These are phyloP conservation scores for Propithecus deckenii DNA, from an alignment of 2,797 vertebrate species.

Conservation along the genomic window DNA sequence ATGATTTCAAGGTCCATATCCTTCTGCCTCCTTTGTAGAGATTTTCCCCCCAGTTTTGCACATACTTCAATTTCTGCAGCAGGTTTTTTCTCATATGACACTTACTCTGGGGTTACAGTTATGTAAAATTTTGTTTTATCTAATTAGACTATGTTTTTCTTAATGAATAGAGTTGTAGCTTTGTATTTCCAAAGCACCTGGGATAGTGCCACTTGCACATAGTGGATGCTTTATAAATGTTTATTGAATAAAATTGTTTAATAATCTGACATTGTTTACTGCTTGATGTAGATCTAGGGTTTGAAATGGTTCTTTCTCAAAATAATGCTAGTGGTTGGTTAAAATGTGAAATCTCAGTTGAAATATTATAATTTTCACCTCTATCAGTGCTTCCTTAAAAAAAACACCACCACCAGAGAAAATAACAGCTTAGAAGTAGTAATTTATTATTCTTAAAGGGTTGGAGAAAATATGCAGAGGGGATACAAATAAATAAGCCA, in stretches of 20 bases:
- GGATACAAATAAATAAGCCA: neutral
- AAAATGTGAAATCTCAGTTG: constrained; percentile 34
- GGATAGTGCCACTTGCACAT: neutral
- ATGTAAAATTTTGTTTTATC: constrained; percentile 45
- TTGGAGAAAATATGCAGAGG: constrained; percentile 21
- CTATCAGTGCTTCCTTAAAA: neutral
- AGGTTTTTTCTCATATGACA: constrained; percentile 26
- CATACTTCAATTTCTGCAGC: constrained; percentile 32
- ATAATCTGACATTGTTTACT: neutral
- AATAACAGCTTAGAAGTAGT: neutral
- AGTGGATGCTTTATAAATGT: constrained; percentile 33
- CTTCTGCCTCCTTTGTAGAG: neutral
- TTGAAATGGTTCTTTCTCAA: neutral
- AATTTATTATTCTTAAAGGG: neutral
- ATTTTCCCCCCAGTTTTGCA: neutral
- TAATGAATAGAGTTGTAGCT: constrained; percentile 5
- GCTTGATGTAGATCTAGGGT: neutral
- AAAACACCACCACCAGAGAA: neutral
- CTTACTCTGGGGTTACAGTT: neutral
- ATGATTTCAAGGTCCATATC: neutral
- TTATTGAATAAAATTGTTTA: constrained; percentile 33
- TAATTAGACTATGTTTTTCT: constrained; percentile 1
- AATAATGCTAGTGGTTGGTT: neutral
- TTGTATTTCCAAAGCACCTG: constrained; percentile 30
- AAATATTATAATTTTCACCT: constrained; percentile 8